These are phyloP conservation scores for Tragelaphus strepsiceros DNA, from an alignment of 2,113 vertebrate species.

Conservation along the genomic window DNA sequence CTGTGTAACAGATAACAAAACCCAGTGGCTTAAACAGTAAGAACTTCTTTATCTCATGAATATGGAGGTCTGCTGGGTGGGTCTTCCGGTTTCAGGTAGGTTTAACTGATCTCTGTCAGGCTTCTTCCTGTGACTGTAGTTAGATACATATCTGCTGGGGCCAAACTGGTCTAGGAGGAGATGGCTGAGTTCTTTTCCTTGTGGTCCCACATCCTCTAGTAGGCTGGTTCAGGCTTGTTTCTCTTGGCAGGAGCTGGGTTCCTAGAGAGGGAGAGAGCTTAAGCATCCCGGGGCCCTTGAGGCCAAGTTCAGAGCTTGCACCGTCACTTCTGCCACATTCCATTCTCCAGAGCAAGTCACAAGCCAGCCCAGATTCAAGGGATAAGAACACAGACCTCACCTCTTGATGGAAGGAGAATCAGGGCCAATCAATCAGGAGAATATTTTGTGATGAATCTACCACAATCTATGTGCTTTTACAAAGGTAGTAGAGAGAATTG, in stretches of 20 bases:
- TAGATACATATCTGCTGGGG: background rate
- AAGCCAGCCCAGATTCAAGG: background rate
- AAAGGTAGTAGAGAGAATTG: background rate
- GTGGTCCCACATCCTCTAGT: background rate
- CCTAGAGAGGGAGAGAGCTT: background rate
- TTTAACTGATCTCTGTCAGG: background rate
- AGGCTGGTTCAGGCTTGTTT: background rate
- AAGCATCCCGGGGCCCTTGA: background rate
- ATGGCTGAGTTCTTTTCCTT: background rate
- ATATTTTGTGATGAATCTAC: background rate
- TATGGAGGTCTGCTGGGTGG: background rate
- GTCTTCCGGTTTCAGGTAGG: background rate
- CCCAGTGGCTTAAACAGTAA: background rate
- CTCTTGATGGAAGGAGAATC: background rate
- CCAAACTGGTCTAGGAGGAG: background rate
- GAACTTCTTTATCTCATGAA: background rate
- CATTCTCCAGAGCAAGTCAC: background rate
- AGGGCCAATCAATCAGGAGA: background rate
- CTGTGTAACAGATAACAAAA: background rate
- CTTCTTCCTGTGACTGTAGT: background rate
- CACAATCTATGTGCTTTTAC: background rate
- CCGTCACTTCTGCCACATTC: background rate
- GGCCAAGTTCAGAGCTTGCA: background rate
- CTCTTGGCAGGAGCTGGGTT: background rate
- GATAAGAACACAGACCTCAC: background rate